Evolutionary conservation across 2,113 vertebrate genomes (phyloP).

Genomic region (Petaurus breviceps): DNA sequence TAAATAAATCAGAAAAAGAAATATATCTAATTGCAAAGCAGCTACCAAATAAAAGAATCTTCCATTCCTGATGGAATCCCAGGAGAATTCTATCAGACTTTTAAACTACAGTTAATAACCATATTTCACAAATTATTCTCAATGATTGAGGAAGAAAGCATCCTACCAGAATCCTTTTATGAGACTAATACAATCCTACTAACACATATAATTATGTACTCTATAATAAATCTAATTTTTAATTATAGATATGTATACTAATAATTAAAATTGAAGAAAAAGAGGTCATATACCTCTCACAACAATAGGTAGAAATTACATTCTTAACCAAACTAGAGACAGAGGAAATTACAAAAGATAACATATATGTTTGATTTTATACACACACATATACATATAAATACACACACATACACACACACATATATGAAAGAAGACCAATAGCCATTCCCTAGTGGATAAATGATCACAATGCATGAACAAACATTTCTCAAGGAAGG

Average conservation of each 20-base stretch:
- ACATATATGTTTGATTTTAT: no score
- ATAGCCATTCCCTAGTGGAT: background rate
- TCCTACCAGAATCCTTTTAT: background rate
- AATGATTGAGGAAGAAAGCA: background rate
- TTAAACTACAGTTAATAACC: background rate
- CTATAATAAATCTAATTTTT: no score
- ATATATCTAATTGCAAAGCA: background rate
- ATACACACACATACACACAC: no score
- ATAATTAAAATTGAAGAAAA: no score
- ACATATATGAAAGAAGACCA: background rate
- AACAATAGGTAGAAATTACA: no score
- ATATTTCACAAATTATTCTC: background rate
- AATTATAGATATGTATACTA: no score
- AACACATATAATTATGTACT: no score
- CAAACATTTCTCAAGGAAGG: background rate
- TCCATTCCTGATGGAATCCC: background rate
- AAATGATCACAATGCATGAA: background rate
- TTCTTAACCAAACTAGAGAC: no score
- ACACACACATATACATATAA: no score
- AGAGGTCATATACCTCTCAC: no score
- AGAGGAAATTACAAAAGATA: no score
- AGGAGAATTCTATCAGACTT: background rate
- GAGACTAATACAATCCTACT: background rate
- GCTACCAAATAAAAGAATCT: background rate
- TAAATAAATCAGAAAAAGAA: background rate